Evolutionary conservation across 2,888 invertebrate genomes (phyloP).

Genomic region (Flabesymbios commensalis): DNA sequence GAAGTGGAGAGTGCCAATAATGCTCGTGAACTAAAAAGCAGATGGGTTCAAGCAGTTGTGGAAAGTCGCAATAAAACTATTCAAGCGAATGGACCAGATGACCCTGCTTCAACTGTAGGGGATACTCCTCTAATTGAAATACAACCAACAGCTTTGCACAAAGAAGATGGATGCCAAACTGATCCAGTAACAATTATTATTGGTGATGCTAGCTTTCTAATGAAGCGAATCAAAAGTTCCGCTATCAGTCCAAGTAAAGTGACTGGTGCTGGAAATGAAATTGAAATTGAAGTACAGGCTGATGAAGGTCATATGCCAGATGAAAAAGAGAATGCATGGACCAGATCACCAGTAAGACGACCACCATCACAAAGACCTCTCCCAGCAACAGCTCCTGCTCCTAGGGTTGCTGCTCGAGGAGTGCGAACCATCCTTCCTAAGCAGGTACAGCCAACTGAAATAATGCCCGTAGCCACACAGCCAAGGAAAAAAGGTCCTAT

Average conservation of each 20-base stretch:
- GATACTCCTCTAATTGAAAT: too few species aligned
- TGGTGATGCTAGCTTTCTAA: conserved; percentile 37
- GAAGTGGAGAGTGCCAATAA: too few species aligned
- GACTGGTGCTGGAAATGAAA: conserved; percentile 29
- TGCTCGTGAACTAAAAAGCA: too few species aligned
- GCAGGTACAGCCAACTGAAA: not conserved
- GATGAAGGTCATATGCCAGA: conserved; percentile 3
- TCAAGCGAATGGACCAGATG: too few species aligned
- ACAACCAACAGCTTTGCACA: not conserved
- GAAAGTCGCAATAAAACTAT: too few species aligned
- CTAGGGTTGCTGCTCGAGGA: not conserved
- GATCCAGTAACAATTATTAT: conserved; percentile 41
- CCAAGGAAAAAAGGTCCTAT: not conserved
- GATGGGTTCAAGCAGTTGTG: too few species aligned
- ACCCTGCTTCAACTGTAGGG: too few species aligned
- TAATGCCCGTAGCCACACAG: not conserved
- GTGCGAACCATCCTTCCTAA: not conserved
- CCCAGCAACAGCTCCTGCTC: not conserved
- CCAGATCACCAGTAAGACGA: not conserved
- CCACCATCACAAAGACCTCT: not conserved
- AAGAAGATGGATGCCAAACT: conserved; percentile 27
- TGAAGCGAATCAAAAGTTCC: conserved; percentile 34
- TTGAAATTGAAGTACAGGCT: conserved; percentile 30
- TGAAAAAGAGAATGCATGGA: conserved; percentile 7
- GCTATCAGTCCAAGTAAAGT: conserved; percentile 27